phyloP scores from a whole-genome alignment of 2,113 vertebrate genomes.

The Tetrao urogallus region DNA sequence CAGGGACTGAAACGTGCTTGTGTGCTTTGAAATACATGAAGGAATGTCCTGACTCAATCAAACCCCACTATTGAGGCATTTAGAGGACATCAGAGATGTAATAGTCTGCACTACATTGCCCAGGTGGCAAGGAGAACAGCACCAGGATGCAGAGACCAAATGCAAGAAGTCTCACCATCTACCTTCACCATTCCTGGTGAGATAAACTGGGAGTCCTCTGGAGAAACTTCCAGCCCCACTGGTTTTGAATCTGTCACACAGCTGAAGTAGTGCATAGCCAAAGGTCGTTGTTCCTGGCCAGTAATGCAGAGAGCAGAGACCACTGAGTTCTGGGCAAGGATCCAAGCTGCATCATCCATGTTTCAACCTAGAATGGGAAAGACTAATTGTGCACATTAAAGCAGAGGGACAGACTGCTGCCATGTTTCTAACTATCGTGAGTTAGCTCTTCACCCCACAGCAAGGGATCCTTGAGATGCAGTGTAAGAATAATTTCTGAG shows the following conservation, averaged over 20 bases:
- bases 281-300: not conserved
- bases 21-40: not conserved
- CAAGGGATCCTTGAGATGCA: not conserved
- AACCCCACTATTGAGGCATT: not conserved
- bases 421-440: not conserved
- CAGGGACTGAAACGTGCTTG: rapidly evolving
- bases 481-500: rapidly evolving
- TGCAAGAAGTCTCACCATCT: not conserved
- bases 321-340: not conserved
- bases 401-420: not conserved
- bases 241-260: rapidly evolving
- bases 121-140: not conserved
- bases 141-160: rapidly evolving
- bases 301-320: not conserved
- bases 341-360: rapidly evolving
- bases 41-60: not conserved
- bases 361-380: not conserved
- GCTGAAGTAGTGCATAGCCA: rapidly evolving
- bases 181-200: not conserved
- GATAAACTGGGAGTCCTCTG: not conserved
- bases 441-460: not conserved
- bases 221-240: not conserved
- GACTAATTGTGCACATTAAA: rapidly evolving
- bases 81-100: not conserved
- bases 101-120: not conserved